Evolutionary conservation across 2,797 vertebrate genomes (phyloP).

Genomic region (Silurus lanzhouensis): DNA sequence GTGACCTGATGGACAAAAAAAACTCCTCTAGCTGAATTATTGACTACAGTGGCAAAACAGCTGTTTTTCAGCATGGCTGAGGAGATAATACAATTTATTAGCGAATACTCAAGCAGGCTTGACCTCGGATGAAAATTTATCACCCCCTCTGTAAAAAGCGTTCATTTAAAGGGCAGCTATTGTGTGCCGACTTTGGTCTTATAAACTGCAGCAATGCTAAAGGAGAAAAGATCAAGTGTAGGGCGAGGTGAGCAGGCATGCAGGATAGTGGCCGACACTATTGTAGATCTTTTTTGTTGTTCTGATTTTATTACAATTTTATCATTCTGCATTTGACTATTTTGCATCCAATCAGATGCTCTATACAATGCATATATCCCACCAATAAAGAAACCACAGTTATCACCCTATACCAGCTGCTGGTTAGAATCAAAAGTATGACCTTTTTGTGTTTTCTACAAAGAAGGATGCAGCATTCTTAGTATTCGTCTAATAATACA

Average conservation of each 20-base stretch:
- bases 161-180: constrained; percentile 73
- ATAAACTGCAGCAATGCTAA: background rate
- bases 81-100: constrained; percentile 84
- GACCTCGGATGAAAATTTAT: constrained; percentile 78
- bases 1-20: constrained; percentile 75
- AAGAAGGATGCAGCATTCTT: background rate
- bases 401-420: background rate
- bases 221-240: background rate
- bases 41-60: constrained; percentile 80
- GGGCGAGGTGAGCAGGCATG: background rate
- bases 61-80: constrained; percentile 79
- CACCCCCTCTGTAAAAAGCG: constrained; percentile 64
- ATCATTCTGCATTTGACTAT: background rate
- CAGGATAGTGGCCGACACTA: background rate
- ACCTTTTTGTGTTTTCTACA: background rate
- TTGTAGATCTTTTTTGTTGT: background rate
- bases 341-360: background rate
- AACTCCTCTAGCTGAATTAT: constrained; percentile 80
- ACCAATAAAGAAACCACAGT: background rate
- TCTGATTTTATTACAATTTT: background rate
- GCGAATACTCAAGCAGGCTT: constrained; percentile 66
- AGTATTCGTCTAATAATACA: background rate
- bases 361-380: background rate
- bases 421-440: background rate
- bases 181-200: constrained; percentile 53